Conservation (phyloP, 1,140 invertebrate genomes). For the Theocolax elegans region DNA sequence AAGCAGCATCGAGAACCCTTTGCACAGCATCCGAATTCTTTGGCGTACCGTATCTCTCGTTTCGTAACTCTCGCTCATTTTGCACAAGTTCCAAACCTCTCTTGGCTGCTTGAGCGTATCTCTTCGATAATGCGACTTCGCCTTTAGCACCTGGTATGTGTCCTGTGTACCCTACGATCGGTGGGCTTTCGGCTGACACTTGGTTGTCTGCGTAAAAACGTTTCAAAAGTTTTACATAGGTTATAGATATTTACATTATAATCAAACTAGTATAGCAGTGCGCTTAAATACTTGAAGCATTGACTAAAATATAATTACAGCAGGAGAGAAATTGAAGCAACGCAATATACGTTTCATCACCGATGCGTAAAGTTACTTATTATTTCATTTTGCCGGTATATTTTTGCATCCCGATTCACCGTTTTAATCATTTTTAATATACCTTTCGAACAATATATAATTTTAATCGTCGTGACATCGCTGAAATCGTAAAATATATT, state of each 20-base stretch:
- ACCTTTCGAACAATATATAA: no score
- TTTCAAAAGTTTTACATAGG: no score
- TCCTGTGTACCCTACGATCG: slow-evolving; percentile 79
- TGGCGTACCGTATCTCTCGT: slow-evolving; percentile 48
- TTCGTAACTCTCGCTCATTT: slow-evolving; percentile 69
- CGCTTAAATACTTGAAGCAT: no score
- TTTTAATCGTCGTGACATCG: no score
- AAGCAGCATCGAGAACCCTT: slow-evolving; percentile 47
- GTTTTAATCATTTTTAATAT: no score
- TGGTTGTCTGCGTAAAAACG: slow-evolving; percentile 73
- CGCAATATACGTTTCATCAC: neutral
- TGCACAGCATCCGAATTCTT: slow-evolving; percentile 41
- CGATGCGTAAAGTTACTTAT: no score
- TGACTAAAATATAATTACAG: no score
- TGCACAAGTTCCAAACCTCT: slow-evolving; percentile 72
- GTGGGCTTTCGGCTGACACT: slow-evolving; percentile 76
- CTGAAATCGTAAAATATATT: no score
- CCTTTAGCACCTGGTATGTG: slow-evolving; percentile 77
- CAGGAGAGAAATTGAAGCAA: neutral
- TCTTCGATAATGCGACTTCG: slow-evolving; percentile 74
- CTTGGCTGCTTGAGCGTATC: slow-evolving; percentile 76
- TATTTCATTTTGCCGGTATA: no score
- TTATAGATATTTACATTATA: no score
- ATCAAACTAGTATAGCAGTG: no score
- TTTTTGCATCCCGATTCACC: no score